A percentile compares a stretch with the other conserved stretches of the same genome.
These are phyloP conservation scores for Barnardius zonarius DNA, from an alignment of 2,113 vertebrate species.

Conservation along the genomic window DNA sequence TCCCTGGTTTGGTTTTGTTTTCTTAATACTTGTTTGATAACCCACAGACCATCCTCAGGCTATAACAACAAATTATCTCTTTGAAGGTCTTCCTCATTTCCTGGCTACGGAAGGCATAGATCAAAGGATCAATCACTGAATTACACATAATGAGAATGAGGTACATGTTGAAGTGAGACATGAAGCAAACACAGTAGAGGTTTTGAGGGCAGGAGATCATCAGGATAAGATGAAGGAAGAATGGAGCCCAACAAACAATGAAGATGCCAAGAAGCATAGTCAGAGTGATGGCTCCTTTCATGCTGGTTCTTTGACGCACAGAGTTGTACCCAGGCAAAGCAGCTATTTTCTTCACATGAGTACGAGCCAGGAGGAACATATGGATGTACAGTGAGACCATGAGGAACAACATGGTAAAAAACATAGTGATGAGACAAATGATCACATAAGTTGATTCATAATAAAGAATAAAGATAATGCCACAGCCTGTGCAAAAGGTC, in stretches of 20 bases:
- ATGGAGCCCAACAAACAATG: constrained; percentile 93
- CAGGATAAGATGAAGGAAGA: constrained; percentile 94
- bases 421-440: constrained; percentile 93
- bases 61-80: constrained; percentile 88
- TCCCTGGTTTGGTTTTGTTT: neutral
- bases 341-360: constrained; percentile 88
- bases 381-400: constrained; percentile 95
- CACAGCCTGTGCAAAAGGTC: constrained; percentile 90
- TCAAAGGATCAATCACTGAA: constrained; percentile 91
- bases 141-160: constrained; percentile 98
- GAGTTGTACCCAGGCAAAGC: constrained; percentile 82
- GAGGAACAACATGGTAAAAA: constrained; percentile 91
- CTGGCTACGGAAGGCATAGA: constrained; percentile 93
- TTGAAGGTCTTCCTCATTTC: constrained; percentile 97
- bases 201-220: constrained; percentile 94
- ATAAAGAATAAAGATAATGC: constrained; percentile 92
- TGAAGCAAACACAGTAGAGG: constrained; percentile 94
- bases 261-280: constrained; percentile 93
- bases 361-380: constrained; percentile 93
- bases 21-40: constrained; percentile 78
- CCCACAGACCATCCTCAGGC: constrained; percentile 72
- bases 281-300: constrained; percentile 91
- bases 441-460: constrained; percentile 89
- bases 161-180: constrained; percentile 98
- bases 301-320: constrained; percentile 83